Conservation (phyloP, 2,797 vertebrate species). For the Amblyraja radiata region DNA sequence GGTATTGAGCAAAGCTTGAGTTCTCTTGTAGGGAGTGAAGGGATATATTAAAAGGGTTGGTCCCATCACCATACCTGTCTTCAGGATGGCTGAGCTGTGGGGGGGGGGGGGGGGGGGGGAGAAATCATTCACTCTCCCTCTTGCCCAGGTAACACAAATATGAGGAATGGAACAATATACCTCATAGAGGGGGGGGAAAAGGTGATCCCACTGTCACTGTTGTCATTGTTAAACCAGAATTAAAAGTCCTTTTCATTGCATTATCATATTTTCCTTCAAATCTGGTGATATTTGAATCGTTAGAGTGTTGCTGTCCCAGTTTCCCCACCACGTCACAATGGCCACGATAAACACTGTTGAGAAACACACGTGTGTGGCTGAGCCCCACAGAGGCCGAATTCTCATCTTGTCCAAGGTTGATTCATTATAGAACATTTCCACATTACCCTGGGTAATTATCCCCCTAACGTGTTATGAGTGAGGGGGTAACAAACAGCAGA, state of each 20-base stretch:
- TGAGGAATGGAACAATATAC: neutral
- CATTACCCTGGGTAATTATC: neutral
- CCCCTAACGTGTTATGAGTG: neutral
- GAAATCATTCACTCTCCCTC: neutral
- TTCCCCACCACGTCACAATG: neutral
- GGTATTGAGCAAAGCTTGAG: neutral
- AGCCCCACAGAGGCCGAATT: neutral
- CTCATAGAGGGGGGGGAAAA: neutral
- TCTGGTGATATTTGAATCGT: too few relatives aligned
- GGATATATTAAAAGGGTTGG: neutral
- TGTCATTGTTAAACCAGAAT: neutral
- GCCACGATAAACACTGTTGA: neutral
- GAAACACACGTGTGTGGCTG: neutral
- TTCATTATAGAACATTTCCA: slow-evolving; percentile 13
- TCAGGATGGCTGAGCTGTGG: neutral
- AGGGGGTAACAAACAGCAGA: neutral
- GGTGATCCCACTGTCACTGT: neutral
- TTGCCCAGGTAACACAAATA: neutral
- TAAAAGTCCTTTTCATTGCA: neutral
- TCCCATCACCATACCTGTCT: neutral
- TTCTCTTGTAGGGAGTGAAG: neutral
- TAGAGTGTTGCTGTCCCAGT: neutral
- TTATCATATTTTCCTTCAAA: neutral
- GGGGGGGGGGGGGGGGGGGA: neutral
- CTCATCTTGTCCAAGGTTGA: neutral